Percentiles rank a stretch among this genome's conserved stretches.
These are phyloP conservation scores for Luscinia luscinia DNA, from an alignment of 2,797 vertebrate genomes.

Conservation along the genomic window DNA sequence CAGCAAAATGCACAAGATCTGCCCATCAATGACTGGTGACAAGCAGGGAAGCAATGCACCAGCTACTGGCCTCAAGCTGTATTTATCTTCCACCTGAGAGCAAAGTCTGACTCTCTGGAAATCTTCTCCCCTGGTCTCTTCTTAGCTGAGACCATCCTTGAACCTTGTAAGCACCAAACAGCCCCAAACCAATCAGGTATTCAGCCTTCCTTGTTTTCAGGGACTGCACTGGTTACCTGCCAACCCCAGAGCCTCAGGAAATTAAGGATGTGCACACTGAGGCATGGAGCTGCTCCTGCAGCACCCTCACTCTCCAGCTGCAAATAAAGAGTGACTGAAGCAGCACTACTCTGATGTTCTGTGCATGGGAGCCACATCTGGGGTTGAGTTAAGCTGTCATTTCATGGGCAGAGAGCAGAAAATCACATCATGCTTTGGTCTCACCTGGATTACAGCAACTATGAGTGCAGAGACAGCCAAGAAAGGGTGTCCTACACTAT, in stretches of 20 bases:
- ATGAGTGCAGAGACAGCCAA: neutral
- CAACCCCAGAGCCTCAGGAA: neutral
- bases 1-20: rapidly evolving
- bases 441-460: neutral
- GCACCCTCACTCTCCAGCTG: neutral
- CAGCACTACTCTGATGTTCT: neutral
- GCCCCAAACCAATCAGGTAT: neutral
- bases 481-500: neutral
- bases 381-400: neutral
- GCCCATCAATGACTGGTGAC: neutral
- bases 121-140: neutral
- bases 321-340: neutral
- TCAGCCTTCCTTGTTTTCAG: neutral
- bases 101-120: neutral
- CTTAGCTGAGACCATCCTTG: neutral
- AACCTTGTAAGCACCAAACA: neutral
- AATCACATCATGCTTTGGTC: neutral
- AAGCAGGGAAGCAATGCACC: neutral
- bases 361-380: neutral
- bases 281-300: neutral
- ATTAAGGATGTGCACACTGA: neutral
- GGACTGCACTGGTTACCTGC: neutral
- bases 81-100: neutral
- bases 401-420: neutral
- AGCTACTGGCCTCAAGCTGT: neutral